Conservation (phyloP, 2,888 invertebrate species). For the Acrobasis consociella region DNA sequence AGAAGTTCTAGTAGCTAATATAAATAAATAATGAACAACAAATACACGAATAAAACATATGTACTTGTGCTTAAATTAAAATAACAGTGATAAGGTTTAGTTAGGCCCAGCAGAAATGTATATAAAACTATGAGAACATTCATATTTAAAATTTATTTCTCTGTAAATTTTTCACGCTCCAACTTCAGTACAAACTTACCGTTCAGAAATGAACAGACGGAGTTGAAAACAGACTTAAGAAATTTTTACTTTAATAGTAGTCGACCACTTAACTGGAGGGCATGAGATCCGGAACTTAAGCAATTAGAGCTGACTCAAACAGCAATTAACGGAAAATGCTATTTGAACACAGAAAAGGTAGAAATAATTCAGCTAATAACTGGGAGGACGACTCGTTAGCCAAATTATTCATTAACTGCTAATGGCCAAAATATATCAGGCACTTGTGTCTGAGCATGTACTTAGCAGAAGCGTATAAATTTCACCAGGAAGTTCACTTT, state of each 20-base stretch:
- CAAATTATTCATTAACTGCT: slow-evolving; percentile 77
- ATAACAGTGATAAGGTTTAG: background rate
- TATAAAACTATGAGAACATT: slow-evolving; percentile 6
- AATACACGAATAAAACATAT: too few relatives aligned
- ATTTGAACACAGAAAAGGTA: slow-evolving; percentile 76
- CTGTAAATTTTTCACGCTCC: slow-evolving; percentile 17
- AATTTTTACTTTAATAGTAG: slow-evolving; percentile 74
- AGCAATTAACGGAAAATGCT: slow-evolving; percentile 80
- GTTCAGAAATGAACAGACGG: slow-evolving; percentile 58
- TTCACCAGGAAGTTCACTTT: background rate
- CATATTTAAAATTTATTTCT: slow-evolving; percentile 7
- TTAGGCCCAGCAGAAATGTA: background rate
- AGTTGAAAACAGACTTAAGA: slow-evolving; percentile 71
- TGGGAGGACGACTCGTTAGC: slow-evolving; percentile 66
- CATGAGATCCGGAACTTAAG: slow-evolving; percentile 79
- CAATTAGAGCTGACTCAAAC: slow-evolving; percentile 80
- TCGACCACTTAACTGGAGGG: slow-evolving; percentile 72
- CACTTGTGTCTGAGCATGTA: slow-evolving; percentile 31
- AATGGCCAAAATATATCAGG: slow-evolving; percentile 67
- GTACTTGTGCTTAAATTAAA: too few relatives aligned
- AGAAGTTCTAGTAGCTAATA: too few relatives aligned
- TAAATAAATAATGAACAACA: too few relatives aligned
- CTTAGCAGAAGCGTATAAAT: slow-evolving; percentile 5
- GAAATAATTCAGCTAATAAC: slow-evolving; percentile 78
- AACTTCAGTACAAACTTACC: slow-evolving; percentile 43